These are phyloP conservation scores for Myocastor coypus DNA, from an alignment of 2,113 vertebrate species.

Conservation along the genomic window DNA sequence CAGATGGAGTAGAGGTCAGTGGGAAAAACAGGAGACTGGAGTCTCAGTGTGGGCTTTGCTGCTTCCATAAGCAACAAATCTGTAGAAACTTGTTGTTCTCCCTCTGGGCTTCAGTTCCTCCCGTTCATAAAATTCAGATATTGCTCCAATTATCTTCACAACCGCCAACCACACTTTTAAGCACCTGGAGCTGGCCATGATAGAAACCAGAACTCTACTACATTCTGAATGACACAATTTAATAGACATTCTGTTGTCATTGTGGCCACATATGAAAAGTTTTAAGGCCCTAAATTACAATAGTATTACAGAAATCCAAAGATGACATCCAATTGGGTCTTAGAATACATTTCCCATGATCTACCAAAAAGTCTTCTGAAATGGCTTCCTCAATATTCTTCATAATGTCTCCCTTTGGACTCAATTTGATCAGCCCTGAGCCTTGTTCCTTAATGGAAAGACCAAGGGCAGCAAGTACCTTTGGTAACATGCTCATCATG, in stretches of 20 bases:
- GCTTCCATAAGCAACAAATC: neutral
- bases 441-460: neutral
- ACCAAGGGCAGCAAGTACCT: neutral
- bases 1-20: neutral
- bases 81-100: neutral
- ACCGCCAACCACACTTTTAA: neutral
- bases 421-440: neutral
- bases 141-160: neutral
- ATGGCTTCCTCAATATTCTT: constrained; percentile 9
- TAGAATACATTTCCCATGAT: neutral
- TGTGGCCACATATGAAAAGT: neutral
- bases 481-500: neutral
- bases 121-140: neutral
- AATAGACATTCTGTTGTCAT: neutral
- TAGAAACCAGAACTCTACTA: neutral
- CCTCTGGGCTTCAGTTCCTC: neutral
- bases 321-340: neutral
- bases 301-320: neutral
- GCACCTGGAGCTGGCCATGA: neutral
- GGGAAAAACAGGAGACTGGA: neutral
- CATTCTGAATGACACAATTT: neutral
- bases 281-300: neutral
- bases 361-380: constrained; percentile 17
- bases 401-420: neutral
- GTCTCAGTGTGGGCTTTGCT: neutral